Percentiles rank a stretch among this genome's conserved stretches.
Conservation (phyloP, 23 tunicate species). For the Corella eumyota region DNA sequence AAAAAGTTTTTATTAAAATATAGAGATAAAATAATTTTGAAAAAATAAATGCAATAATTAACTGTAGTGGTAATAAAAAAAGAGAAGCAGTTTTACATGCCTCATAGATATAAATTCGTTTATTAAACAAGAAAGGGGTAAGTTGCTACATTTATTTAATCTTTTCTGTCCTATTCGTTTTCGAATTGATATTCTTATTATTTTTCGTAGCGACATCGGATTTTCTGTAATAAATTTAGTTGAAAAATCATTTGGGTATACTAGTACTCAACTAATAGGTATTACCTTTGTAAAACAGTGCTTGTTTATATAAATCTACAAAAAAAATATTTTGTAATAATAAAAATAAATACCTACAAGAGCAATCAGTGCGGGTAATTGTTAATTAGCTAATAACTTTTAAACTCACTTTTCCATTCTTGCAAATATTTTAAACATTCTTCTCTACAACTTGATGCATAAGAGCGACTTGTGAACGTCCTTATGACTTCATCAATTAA, state of each 20-base stretch:
- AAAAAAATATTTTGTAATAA: conserved; percentile 1
- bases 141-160: no score
- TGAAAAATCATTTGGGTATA: neutral
- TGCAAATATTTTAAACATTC: conserved; percentile 38
- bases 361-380: no score
- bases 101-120: no score
- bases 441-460: conserved; percentile 16
- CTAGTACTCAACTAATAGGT: no score
- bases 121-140: no score
- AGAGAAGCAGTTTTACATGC: no score
- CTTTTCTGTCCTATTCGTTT: conserved; percentile 23
- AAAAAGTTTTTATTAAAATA: no score
- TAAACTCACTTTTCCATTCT: conserved; percentile 23
- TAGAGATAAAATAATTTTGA: no score
- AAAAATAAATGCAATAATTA: no score
- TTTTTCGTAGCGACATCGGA: conserved; percentile 35
- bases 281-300: neutral
- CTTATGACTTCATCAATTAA: conserved; percentile 25
- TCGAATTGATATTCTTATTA: conserved; percentile 27
- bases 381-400: neutral
- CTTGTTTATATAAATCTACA: neutral
- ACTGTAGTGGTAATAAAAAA: no score
- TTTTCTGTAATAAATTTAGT: conserved; percentile 8
- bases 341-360: neutral
- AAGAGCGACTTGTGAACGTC: conserved; percentile 12